These are phyloP conservation scores for Drosophila histrio DNA, from an alignment of 2,888 invertebrate genomes.

Conservation along the genomic window DNA sequence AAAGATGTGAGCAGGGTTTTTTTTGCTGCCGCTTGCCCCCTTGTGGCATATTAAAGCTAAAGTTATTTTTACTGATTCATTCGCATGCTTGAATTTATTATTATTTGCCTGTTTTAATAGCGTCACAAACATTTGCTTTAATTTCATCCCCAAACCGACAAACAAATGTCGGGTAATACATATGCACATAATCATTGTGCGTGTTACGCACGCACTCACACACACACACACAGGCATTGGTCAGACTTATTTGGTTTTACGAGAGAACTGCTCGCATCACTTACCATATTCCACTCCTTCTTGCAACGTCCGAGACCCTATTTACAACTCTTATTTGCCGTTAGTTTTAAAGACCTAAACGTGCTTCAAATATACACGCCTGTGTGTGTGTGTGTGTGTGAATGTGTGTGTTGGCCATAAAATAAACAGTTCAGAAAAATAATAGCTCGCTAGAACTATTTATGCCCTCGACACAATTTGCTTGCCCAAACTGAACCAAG, in stretches of 20 bases:
- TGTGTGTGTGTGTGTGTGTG: neutral
- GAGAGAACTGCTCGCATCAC: constrained; percentile 52
- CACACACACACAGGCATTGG: constrained; percentile 23
- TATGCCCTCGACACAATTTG: constrained; percentile 33
- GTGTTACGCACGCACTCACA: constrained; percentile 45
- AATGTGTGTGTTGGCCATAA: constrained; percentile 38
- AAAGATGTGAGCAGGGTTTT: neutral
- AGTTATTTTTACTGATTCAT: constrained; percentile 34
- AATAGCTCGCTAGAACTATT: constrained; percentile 50
- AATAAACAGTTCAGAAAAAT: constrained; percentile 42
- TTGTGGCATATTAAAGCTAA: constrained; percentile 24
- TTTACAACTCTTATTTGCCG: constrained; percentile 70
- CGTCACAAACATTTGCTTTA: constrained; percentile 55
- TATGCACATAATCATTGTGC: constrained; percentile 54
- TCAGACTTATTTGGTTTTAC: constrained; percentile 48
- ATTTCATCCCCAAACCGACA: constrained; percentile 41
- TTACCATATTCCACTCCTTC: constrained; percentile 35
- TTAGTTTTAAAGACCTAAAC: constrained; percentile 75
- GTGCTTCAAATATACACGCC: constrained; percentile 36
- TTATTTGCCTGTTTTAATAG: constrained; percentile 58
- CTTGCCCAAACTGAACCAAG: neutral
- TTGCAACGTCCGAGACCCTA: constrained; percentile 46
- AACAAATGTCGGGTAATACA: constrained; percentile 16
- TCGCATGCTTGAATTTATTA: constrained; percentile 62
- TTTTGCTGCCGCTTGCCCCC: neutral